Evolutionary conservation across 2,888 invertebrate genomes (phyloP).

Genomic region (Craniophora ligustri): DNA sequence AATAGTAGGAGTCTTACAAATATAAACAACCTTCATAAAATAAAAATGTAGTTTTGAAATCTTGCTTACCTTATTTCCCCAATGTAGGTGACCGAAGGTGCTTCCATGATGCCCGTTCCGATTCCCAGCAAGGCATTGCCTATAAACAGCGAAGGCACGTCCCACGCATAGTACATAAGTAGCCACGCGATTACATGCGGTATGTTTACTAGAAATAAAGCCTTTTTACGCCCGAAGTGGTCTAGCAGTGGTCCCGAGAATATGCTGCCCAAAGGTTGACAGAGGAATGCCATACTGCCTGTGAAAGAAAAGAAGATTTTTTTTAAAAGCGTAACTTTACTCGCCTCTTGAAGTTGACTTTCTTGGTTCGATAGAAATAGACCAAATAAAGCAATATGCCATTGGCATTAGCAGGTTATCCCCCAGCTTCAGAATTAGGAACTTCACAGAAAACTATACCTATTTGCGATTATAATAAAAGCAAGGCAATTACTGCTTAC

Average conservation of each 20-base stretch:
- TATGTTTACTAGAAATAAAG: slow-evolving; percentile 88
- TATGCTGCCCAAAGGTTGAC: slow-evolving; percentile 88
- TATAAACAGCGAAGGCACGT: slow-evolving; percentile 82
- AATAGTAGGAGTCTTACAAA: too few species aligned
- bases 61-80: slow-evolving; percentile 86
- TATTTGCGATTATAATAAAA: too few species aligned
- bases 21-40: too few species aligned
- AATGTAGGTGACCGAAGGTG: slow-evolving; percentile 89
- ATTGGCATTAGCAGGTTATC: too few species aligned
- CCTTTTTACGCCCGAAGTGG: slow-evolving; percentile 86
- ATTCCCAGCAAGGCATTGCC: slow-evolving; percentile 87
- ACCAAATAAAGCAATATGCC: too few species aligned
- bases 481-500: too few species aligned
- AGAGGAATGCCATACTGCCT: slow-evolving; percentile 88
- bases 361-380: too few species aligned
- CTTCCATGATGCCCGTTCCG: slow-evolving; percentile 89
- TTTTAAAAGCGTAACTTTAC: too few species aligned
- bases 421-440: too few species aligned
- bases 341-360: too few species aligned
- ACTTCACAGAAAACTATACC: too few species aligned
- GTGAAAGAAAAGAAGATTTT: slow-evolving; percentile 48
- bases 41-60: too few species aligned
- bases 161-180: slow-evolving; percentile 85
- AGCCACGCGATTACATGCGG: slow-evolving; percentile 89
- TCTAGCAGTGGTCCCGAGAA: slow-evolving; percentile 88